Evolutionary conservation across 2,113 vertebrate genomes (phyloP), one percentile per base, ranked within the genome.

Genomic region (Cyphomyrus discorhynchus): DNA sequence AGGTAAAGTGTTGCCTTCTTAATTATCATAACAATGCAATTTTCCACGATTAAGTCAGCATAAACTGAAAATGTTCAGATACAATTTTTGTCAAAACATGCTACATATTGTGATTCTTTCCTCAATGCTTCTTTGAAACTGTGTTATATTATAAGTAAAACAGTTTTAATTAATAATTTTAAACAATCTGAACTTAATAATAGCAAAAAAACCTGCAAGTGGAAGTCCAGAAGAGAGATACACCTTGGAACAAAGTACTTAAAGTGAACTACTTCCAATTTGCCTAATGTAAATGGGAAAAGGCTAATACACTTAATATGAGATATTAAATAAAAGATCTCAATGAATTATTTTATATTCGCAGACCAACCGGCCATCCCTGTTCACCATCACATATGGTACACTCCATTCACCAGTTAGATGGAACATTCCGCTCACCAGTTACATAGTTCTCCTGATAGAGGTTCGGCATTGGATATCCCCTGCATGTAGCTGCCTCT

Each of bases 321-420:
- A 80, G 74, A 80, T 80, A 80, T 39, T 80, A 42, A 80, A 80
- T 70, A 70, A 80, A 80, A 80, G 35, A 80, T 80, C 74, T 80
- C 35, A 80, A 42, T 39, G 74, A 80, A 80, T 80, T 80, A 80
- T 80, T 80, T 80, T 80, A 42, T 42, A 80, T 42, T 80, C 15
- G 10, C 74, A 80, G 31, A 42, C 74, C 35, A 80, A 42, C 15
- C 15, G 6, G 35, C 35, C 62, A 70, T 31, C 62, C 74, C 35
- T 42, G 45, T 84, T 84, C 82, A 46, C 80, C 17, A 47, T 56
- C 11, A 47, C 7, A 47, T 47, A 84, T 47, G 45, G 39, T 84
- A 24, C 45, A 19, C 62, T 42, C 74, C 74, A 42, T 84, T 84
- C 82, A 11, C 21, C 17, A 47, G 39, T 84, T 46, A 84, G 5